A percentile compares a stretch with the other conserved stretches of the same genome.
These are phyloP conservation scores for Lophura nycthemera DNA, from an alignment of 2,113 vertebrate species.

Conservation along the genomic window DNA sequence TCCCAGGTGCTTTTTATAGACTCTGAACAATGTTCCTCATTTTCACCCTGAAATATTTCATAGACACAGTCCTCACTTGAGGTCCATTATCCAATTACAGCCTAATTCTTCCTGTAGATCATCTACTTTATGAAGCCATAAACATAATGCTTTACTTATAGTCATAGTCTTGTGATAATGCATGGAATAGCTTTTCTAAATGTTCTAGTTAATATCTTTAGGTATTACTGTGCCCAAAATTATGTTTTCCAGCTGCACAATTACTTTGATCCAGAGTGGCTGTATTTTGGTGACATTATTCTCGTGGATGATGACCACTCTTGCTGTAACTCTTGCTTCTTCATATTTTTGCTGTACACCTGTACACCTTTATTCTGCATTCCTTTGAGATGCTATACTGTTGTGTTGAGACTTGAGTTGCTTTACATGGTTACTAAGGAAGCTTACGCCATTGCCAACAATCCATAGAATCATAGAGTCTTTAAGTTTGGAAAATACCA, in stretches of 20 bases:
- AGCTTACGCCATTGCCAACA: not conserved
- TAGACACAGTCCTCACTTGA: not conserved
- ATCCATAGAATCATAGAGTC: too few relatives aligned
- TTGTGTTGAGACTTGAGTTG: not conserved
- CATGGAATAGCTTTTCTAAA: not conserved
- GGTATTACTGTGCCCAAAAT: not conserved
- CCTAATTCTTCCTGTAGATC: not conserved
- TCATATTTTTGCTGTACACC: not conserved
- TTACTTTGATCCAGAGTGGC: not conserved
- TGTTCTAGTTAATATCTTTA: not conserved
- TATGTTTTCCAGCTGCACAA: not conserved
- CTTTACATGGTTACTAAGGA: not conserved
- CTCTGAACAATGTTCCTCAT: not conserved
- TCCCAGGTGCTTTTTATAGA: not conserved
- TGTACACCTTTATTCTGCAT: not conserved
- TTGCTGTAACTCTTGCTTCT: not conserved
- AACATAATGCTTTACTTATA: not conserved
- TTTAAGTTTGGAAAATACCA: too few relatives aligned
- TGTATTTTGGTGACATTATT: rapidly evolving
- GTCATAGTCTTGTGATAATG: rapidly evolving
- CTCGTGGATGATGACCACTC: not conserved
- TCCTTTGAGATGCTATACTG: not conserved
- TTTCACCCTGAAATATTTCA: not conserved
- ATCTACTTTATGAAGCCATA: not conserved
- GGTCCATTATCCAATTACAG: not conserved